Evolutionary conservation across 2,113 vertebrate genomes (phyloP), one percentile per base, ranked within the genome.

Genomic region (Heterocephalus glaber): DNA sequence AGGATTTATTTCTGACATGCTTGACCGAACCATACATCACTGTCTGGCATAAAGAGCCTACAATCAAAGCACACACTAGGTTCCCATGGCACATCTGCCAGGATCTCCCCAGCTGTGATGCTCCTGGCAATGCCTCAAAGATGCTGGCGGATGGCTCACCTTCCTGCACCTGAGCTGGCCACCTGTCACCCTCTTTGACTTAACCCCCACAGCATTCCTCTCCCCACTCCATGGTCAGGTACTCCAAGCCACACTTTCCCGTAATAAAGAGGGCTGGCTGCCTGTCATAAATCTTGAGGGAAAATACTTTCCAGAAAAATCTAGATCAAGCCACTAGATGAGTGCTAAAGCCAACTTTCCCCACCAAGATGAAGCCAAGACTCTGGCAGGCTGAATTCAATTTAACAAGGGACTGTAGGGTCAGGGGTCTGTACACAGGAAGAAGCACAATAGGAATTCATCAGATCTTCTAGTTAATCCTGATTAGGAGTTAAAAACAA

Each of bases 111-210:
- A n/a, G 30, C 8, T 11, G 6, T 24, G 9, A 2, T 11, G 16
- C 26, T 79, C 20, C 28, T 2, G 13, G 2, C 22, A n/a, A 2
- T 4, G 12, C 54, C 30, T 3, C 20, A 38, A 2, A 35, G 7
- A n/a, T 30, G 5, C 12, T 4, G 14, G 0, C 0, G 16, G 9
- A 24, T 3, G 5, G 17, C 20, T 95, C 49, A n/a, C 2, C 38
- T 54, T 17, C 79, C 17, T 44, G 61, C 76, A 49, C 5, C 26
- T 1, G 5, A 70, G 47, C 16, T 88, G 82, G 22, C 22, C 16
- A 72, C 52, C 17, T 19, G 14, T 74, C 4, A 72, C 7, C 54
- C 60, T 70, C 47, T 90, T 85, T 86, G 65, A 77, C 49, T 85
- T 41, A 86, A 70, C 20, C 10, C 60, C 33, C 7, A 52, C 4